Base-by-base conservation (phyloP, 2,113 vertebrate species). In the Hymenochirus boettgeri region DNA sequence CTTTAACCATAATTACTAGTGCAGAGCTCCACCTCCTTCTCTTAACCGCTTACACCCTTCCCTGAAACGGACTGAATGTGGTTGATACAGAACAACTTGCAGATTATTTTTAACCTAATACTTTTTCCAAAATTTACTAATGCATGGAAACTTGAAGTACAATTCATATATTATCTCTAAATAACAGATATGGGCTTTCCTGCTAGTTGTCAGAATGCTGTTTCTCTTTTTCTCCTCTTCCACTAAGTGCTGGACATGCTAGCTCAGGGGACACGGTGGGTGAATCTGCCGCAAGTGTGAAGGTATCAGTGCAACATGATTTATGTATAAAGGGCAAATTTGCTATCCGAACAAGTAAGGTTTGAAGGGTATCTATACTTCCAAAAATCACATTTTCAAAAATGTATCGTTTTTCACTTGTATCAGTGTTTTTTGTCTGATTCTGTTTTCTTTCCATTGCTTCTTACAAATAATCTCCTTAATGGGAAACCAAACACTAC, bases 211-310 rank as follows among this genome's bases (percentile, higher is more conserved):
- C 0, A 2, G 1, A 2, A 24, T 57, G 46, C 42, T 50, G 58
- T 55, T 60, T 2, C 35, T 72, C 46, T 18, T 83, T 63, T 39
- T 71, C 17, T 50, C 72, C 57, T n/a, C 13, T 71, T 48, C 48
- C 57, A 2, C 51, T 72, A 18, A 19, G 51, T 1, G 52, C n/a
- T 7, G 29, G 31, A 9, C 47, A 22, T 17, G 78, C 58, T 2
- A 5, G 5, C 5, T 73, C 78, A 1, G 90, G 87, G 0, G 93
- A 94, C 67, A 85, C 94, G 95, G 10, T 96, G 95, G 94, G 94
- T 96, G 4, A 82, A 94, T 69, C 82, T 97, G 25, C 92, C 95
- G 93, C 85, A 96, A 91, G 78, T 97, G 95, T 79, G 95, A 97
- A 92, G 94, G 94, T 96, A 89, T 26, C 23, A 2, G 2, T 15